Percentiles rank a stretch among this genome's conserved stretches.
Conservation (phyloP, 2,888 invertebrate species). For the Diadegma fenestrale region DNA sequence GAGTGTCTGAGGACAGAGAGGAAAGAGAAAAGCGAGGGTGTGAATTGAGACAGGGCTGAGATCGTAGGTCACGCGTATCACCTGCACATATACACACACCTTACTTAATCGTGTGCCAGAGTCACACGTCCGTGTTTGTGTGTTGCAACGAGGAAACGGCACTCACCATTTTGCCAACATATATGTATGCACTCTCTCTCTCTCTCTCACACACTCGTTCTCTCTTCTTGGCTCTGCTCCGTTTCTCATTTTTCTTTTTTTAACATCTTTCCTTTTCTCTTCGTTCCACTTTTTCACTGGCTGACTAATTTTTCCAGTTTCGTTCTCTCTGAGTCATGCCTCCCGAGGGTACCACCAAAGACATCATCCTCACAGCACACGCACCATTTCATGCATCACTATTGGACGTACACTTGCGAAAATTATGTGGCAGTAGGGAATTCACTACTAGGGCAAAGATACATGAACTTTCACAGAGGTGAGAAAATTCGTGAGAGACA, state of each 20-base stretch:
- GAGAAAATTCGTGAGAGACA: conserved; percentile 28
- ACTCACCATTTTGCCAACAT: conserved; percentile 30
- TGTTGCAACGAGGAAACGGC: conserved; percentile 44
- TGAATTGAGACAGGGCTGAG: conserved; percentile 8
- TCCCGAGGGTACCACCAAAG: conserved; percentile 54
- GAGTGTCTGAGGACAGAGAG: neutral
- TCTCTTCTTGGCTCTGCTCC: neutral
- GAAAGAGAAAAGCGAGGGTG: conserved; percentile 29
- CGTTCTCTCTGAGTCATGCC: conserved; percentile 61
- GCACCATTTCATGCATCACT: conserved; percentile 62
- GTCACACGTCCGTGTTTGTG: conserved; percentile 42
- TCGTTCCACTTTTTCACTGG: neutral
- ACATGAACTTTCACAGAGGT: conserved; percentile 26
- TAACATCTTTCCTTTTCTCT: neutral
- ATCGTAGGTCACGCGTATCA: conserved; percentile 55
- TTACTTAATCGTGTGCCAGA: conserved; percentile 31
- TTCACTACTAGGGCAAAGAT: conserved; percentile 42
- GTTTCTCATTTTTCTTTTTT: neutral
- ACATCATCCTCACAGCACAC: conserved; percentile 51
- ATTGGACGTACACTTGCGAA: conserved; percentile 42
- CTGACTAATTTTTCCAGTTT: conserved; percentile 4
- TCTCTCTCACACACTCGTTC: neutral
- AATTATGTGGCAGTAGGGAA: conserved; percentile 66
- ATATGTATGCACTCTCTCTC: conserved; percentile 8
- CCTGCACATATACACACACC: conserved; percentile 18